These are phyloP conservation scores for Apamea anceps DNA, from an alignment of 2,888 invertebrate species.

Conservation along the genomic window DNA sequence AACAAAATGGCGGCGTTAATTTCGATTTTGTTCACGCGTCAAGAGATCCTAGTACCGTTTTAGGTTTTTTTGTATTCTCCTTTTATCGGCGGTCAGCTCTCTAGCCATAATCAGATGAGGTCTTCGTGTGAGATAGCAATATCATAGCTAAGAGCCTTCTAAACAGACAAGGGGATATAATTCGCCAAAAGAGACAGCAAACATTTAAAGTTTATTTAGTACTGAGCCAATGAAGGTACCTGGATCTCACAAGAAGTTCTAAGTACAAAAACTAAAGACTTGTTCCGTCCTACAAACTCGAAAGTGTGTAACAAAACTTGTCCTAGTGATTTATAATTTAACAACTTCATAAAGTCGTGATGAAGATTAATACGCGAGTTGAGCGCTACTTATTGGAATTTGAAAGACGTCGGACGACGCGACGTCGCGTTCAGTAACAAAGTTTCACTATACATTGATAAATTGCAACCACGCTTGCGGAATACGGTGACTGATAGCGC, in stretches of 20 bases:
- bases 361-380: conserved; percentile 59
- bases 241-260: background rate
- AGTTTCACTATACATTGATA: conserved; percentile 60
- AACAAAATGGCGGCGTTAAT: too few species aligned
- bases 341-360: conserved; percentile 49
- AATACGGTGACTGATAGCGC: conserved; percentile 38
- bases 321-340: conserved; percentile 52
- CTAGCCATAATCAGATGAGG: too few species aligned
- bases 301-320: conserved; percentile 3
- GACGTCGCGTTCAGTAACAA: conserved; percentile 36
- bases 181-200: too few species aligned
- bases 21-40: too few species aligned
- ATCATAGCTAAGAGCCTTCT: too few species aligned
- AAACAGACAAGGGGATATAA: too few species aligned
- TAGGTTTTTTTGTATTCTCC: too few species aligned
- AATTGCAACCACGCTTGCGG: conserved; percentile 51
- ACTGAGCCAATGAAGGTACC: too few species aligned
- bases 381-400: conserved; percentile 58
- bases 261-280: background rate
- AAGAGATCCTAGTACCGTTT: too few species aligned
- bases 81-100: too few species aligned
- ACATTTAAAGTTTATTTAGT: too few species aligned
- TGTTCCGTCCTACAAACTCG: background rate
- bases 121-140: too few species aligned
- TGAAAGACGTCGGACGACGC: conserved; percentile 42